Evolutionary conservation across 1,140 invertebrate genomes (phyloP).

Genomic region (Drosophila grimshawi): DNA sequence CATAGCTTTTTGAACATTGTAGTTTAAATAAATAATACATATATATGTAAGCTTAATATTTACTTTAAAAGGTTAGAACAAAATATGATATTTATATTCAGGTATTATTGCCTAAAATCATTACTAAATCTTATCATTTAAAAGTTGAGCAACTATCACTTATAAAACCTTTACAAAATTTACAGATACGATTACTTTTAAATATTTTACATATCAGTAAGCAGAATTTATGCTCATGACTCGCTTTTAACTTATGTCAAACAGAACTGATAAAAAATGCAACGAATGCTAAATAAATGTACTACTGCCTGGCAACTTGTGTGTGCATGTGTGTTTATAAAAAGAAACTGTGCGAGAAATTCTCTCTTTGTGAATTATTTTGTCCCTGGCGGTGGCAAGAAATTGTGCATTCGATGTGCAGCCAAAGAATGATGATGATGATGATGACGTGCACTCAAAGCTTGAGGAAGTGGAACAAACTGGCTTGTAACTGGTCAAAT

Average conservation of each 20-base stretch:
- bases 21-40: too few relatives aligned
- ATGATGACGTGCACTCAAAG: slow-evolving; percentile 1
- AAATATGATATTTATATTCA: too few relatives aligned
- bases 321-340: slow-evolving; percentile 37
- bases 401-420: slow-evolving; percentile 51
- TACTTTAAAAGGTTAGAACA: too few relatives aligned
- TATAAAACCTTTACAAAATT: too few relatives aligned
- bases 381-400: slow-evolving; percentile 44
- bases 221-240: neutral
- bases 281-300: slow-evolving; percentile 51
- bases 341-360: slow-evolving; percentile 71
- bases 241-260: neutral
- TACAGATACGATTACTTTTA: neutral
- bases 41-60: too few relatives aligned
- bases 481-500: slow-evolving; percentile 28
- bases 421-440: slow-evolving; percentile 20
- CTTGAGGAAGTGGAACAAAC: slow-evolving; percentile 27
- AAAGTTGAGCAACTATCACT: too few relatives aligned
- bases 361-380: slow-evolving; percentile 65
- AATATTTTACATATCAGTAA: slow-evolving; percentile 15
- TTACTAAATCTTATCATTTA: too few relatives aligned
- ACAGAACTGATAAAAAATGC: slow-evolving; percentile 2
- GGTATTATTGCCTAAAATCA: too few relatives aligned
- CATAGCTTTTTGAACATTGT: too few relatives aligned
- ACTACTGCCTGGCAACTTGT: slow-evolving; percentile 28